These are phyloP conservation scores for Macrosiphum euphorbiae DNA, from an alignment of 2,888 invertebrate species.

Conservation along the genomic window DNA sequence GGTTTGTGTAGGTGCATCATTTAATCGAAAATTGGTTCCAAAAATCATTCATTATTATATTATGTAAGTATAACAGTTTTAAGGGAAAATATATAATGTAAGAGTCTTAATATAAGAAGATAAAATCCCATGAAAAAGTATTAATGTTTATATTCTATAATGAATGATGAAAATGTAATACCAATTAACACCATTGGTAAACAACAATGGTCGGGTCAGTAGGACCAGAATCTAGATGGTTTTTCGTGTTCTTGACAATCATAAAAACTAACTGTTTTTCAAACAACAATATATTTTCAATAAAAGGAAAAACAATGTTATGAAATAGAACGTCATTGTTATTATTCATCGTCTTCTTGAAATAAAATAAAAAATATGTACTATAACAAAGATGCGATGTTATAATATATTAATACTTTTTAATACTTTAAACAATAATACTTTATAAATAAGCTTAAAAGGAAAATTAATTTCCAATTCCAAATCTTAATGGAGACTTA, in stretches of 20 bases:
- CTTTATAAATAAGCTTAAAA: not conserved
- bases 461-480: not conserved
- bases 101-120: not conserved
- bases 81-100: not conserved
- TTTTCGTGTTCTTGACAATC: not conserved
- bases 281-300: not conserved
- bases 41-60: not conserved
- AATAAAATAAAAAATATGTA: not conserved
- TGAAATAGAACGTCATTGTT: not conserved
- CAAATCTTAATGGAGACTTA: not conserved
- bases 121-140: not conserved
- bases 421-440: not conserved
- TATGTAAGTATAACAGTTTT: not conserved
- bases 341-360: not conserved
- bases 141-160: not conserved
- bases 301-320: not conserved
- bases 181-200: not conserved
- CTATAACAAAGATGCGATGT: not conserved
- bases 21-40: not conserved
- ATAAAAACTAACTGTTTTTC: not conserved
- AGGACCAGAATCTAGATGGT: not conserved
- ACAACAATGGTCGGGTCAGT: not conserved
- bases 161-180: not conserved
- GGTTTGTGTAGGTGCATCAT: not conserved
- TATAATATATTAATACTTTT: not conserved